Evolutionary conservation across 1,140 invertebrate genomes (phyloP).

Genomic region (Chironomus tepperi): DNA sequence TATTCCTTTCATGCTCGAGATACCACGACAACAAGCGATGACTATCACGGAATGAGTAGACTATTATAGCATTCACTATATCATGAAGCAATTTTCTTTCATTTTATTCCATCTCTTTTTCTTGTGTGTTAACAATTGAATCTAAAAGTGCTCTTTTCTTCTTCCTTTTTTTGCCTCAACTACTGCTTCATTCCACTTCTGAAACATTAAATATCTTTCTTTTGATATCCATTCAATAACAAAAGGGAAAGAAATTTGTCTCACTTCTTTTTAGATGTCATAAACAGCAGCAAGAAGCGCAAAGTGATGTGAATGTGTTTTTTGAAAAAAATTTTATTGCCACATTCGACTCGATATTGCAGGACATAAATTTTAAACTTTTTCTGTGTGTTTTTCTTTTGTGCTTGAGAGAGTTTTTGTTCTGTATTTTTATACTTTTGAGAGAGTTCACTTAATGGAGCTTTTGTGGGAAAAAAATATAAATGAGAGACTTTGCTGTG

Average conservation of each 20-base stretch:
- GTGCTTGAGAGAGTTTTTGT: too few species aligned
- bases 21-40: background rate
- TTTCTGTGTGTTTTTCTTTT: background rate
- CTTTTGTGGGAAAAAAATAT: too few species aligned
- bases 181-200: background rate
- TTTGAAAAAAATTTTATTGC: background rate
- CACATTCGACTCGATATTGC: background rate
- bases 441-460: too few species aligned
- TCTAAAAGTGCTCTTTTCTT: background rate
- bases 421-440: too few species aligned
- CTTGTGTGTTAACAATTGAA: background rate
- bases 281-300: background rate
- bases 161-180: background rate
- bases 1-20: slow-evolving; percentile 7
- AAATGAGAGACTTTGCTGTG: too few species aligned
- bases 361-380: slow-evolving; percentile 6
- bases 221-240: background rate
- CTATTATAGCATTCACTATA: too few species aligned
- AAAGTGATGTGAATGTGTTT: background rate
- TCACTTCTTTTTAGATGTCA: background rate
- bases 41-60: too few species aligned
- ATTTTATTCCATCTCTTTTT: too few species aligned
- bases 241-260: background rate
- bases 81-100: too few species aligned
- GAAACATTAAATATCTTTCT: background rate